phyloP scores from a whole-genome alignment of 2,888 invertebrate species.

The Pterostichus niger region DNA sequence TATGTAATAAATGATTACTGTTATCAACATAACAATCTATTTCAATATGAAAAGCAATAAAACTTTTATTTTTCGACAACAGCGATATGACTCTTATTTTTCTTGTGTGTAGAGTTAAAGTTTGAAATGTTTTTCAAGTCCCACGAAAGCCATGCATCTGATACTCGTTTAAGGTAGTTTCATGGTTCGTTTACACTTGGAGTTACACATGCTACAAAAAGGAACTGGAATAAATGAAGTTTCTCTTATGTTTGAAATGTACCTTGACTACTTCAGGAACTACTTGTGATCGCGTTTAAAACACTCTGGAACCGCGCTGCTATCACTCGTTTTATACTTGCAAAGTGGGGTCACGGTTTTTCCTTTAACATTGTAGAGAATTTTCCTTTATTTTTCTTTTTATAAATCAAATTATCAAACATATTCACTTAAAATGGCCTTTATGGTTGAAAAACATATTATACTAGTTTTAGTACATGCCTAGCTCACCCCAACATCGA shows the following conservation, averaged over 20 bases:
- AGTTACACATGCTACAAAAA: conserved; percentile 57
- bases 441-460: background rate
- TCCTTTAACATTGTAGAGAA: background rate
- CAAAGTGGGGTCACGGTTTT: conserved; percentile 26
- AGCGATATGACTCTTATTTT: background rate
- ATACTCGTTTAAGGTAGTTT: conserved; percentile 54
- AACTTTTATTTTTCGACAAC: background rate
- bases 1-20: no score
- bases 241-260: conserved; percentile 56
- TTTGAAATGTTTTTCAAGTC: conserved; percentile 54
- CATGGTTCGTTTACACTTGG: conserved; percentile 58
- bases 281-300: conserved; percentile 46
- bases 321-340: conserved; percentile 48
- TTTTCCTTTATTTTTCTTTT: conserved; percentile 8
- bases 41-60: no score
- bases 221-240: conserved; percentile 54
- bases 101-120: conserved; percentile 41
- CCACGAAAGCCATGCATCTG: conserved; percentile 60
- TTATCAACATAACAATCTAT: no score
- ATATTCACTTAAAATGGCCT: background rate
- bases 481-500: no score
- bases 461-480: no score
- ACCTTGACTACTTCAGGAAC: conserved; percentile 48
- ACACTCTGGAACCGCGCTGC: conserved; percentile 25
- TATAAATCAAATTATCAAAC: background rate